Evolutionary conservation across 1,140 invertebrate genomes (phyloP), one percentile per base, ranked within the genome.

Genomic region (Danaus plexippus): DNA sequence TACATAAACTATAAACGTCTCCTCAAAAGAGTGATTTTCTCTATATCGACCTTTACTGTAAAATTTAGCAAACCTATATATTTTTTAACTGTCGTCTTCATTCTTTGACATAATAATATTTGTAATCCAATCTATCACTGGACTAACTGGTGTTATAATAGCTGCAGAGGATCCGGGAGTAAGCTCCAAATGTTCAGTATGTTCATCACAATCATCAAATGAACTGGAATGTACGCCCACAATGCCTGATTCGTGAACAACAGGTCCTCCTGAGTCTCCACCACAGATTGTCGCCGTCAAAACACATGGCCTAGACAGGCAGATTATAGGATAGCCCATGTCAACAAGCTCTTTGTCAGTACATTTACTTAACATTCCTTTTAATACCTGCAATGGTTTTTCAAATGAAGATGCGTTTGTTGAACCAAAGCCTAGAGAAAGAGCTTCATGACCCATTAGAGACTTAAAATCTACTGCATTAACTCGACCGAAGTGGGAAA

Each of bases 361-460:
- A 32, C 60, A 62, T 8, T 53, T 50, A 11, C n/a, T 53, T 40
- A 62, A 11, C 46, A 62, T 57, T 11, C 60, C 60, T 6, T 57
- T 53, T 11, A 54, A 13, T 0, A 62, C 54, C 50, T 62, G 54
- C 15, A 62, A 32, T 18, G 42, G 60, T 13, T 44, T 56, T 7
- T 50, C n/a, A 0, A 11, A n/a, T 13, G 22, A 5, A 18, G 60
- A 48, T 11, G 56, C 47, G 15, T 62, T 61, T 43, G 60, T 49
- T 11, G 10, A 8, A 11, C 60, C 54, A 46, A 47, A 57, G 9
- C 60, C 60, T 15, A 61, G 43, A 9, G 46, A 18, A 6, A 42
- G 9, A 18, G 46, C 54, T 49, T 57, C 46, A 13, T 53, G 42
- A 11, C 60, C 60, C 5, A 61, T 4, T 1, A 61, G 22, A 18